A percentile compares a stretch with the other conserved stretches of the same genome.
phyloP scores from a whole-genome alignment of 2,797 vertebrate species.

The Mico argentatus region DNA sequence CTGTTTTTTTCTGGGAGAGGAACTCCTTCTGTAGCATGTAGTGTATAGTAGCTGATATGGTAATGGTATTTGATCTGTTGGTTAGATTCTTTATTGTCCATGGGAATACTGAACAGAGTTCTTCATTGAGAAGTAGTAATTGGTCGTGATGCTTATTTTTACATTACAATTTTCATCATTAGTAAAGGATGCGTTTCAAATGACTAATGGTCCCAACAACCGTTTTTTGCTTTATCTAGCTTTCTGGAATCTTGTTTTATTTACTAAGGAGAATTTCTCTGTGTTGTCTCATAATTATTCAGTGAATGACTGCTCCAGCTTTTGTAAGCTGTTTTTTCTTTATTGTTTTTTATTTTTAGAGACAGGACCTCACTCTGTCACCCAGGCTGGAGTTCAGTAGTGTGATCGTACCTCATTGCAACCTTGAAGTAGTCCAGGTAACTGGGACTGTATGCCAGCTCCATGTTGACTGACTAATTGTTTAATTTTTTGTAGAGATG shows the following conservation, averaged over 20 bases:
- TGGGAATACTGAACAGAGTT: not conserved
- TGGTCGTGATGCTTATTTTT: not conserved
- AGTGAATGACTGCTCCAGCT: not conserved
- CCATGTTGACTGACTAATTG: not conserved
- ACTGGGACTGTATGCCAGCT: not conserved
- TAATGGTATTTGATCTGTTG: not conserved
- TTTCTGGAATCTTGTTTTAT: not conserved
- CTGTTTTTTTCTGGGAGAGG: not conserved
- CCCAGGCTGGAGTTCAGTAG: not conserved
- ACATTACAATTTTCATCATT: not conserved
- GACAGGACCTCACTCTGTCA: not conserved
- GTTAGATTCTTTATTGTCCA: not conserved
- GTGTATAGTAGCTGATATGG: not conserved
- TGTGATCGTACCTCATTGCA: not conserved
- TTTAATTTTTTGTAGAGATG: not conserved
- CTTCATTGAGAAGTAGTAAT: not conserved
- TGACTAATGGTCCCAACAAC: not conserved
- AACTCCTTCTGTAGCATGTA: not conserved
- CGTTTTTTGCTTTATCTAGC: not conserved
- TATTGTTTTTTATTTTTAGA: not conserved
- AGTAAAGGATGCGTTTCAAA: not conserved
- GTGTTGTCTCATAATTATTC: not conserved
- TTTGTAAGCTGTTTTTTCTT: not conserved
- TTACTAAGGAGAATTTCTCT: not conserved
- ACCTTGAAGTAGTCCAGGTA: not conserved